Evolutionary conservation across 2,113 vertebrate species (phyloP).

Genomic region (Corydoras maculifer): DNA sequence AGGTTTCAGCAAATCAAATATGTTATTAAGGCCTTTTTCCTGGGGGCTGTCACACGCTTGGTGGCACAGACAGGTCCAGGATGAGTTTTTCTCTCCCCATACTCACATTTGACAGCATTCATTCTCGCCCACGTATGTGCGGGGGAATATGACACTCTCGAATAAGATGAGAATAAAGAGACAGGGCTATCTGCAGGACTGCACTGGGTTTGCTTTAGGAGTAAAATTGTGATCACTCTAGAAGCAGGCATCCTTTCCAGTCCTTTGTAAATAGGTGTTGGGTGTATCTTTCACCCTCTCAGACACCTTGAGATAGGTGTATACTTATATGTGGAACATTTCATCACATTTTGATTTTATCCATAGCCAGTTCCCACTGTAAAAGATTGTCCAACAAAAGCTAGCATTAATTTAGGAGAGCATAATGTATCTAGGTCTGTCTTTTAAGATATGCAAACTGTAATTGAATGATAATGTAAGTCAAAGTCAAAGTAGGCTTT

Average conservation of each 20-base stretch:
- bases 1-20: constrained; percentile 77
- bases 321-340: constrained; percentile 1
- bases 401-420: background rate
- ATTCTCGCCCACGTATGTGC: constrained; percentile 33
- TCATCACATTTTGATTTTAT: background rate
- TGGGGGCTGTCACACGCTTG: constrained; percentile 46
- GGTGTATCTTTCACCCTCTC: background rate
- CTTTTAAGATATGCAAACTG: too few relatives aligned
- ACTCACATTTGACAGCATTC: constrained; percentile 29
- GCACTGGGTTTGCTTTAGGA: constrained; percentile 4
- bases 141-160: constrained; percentile 25
- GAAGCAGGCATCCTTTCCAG: constrained; percentile 1
- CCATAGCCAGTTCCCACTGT: background rate
- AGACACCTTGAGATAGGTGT: constrained; percentile 20
- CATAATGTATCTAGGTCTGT: background rate
- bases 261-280: constrained; percentile 21
- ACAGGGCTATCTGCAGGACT: constrained; percentile 10
- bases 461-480: too few relatives aligned
- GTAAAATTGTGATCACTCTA: constrained; percentile 8
- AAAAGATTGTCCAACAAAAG: background rate
- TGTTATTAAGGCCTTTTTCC: constrained; percentile 56
- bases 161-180: constrained; percentile 23
- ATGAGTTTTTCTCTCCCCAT: constrained; percentile 25
- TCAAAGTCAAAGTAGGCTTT: too few relatives aligned
- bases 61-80: constrained; percentile 21